Conservation (phyloP, 2,113 vertebrate genomes). For the Laticauda colubrina region DNA sequence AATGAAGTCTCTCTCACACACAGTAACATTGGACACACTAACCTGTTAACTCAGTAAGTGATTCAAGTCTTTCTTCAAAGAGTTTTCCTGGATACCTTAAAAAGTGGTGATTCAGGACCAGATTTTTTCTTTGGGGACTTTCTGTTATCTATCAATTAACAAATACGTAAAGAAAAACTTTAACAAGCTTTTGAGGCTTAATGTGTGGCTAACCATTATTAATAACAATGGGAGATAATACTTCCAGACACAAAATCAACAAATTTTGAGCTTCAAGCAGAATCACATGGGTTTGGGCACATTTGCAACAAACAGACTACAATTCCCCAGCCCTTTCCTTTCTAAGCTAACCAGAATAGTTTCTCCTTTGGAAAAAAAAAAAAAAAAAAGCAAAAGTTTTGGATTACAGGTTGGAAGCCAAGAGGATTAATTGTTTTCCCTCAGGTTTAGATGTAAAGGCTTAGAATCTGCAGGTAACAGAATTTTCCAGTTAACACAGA, state of each 20-base stretch:
- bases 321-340: neutral
- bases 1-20: neutral
- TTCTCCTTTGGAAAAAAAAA: neutral
- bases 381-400: neutral
- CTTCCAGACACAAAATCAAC: neutral
- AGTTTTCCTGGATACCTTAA: constrained; percentile 85
- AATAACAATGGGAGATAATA: neutral
- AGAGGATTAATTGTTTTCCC: neutral
- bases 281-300: neutral
- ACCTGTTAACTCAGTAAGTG: constrained; percentile 78
- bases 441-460: neutral
- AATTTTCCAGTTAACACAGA: neutral
- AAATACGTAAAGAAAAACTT: constrained; percentile 1
- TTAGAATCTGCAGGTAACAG: neutral
- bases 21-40: constrained; percentile 20
- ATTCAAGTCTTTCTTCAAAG: constrained; percentile 72
- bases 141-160: constrained; percentile 81
- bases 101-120: constrained; percentile 89
- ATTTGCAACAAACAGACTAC: neutral
- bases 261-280: neutral
- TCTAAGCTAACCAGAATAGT: neutral
- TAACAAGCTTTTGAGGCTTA: neutral
- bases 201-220: neutral
- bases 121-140: constrained; percentile 77
- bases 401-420: neutral